Percentiles rank a stretch among this genome's conserved stretches.
Evolutionary conservation across 2,888 invertebrate genomes (phyloP).

Genomic region (Aproaerema taeniolella): DNA sequence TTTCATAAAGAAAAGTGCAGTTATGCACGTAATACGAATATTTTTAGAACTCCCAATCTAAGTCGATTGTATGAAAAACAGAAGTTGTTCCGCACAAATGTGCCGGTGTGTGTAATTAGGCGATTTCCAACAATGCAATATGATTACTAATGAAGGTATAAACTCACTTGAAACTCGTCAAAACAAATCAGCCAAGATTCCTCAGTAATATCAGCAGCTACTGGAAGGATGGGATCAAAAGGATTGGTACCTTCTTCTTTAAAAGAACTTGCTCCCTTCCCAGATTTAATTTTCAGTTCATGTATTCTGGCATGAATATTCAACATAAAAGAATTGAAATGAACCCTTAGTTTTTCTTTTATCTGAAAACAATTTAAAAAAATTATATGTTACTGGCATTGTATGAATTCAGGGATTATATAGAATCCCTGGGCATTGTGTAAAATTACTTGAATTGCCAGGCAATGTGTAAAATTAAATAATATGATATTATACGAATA

Average conservation of each 20-base stretch:
- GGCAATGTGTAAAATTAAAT: not conserved
- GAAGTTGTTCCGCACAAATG: no score
- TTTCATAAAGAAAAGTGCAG: no score
- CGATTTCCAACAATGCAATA: not conserved
- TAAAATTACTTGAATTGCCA: no score
- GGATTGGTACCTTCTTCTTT: conserved; percentile 60
- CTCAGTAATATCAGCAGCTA: conserved; percentile 90
- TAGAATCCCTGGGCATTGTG: no score
- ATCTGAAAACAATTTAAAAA: conserved; percentile 74
- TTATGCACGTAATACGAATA: no score
- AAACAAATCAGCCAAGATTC: conserved; percentile 97
- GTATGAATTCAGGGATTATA: no score
- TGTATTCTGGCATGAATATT: conserved; percentile 95
- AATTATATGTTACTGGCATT: conserved; percentile 1
- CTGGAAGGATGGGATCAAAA: conserved; percentile 96
- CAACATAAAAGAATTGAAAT: conserved; percentile 98
- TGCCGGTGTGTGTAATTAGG: not conserved
- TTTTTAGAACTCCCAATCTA: no score
- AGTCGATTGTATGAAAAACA: no score
- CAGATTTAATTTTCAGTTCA: conserved; percentile 82
- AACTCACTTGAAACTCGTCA: conserved; percentile 97
- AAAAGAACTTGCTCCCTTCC: conserved; percentile 65
- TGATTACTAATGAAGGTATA: no score
- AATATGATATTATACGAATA: not conserved
- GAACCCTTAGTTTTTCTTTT: conserved; percentile 87